Conservation (phyloP, 2,113 vertebrate species). For the Phrynosoma blainvillii region DNA sequence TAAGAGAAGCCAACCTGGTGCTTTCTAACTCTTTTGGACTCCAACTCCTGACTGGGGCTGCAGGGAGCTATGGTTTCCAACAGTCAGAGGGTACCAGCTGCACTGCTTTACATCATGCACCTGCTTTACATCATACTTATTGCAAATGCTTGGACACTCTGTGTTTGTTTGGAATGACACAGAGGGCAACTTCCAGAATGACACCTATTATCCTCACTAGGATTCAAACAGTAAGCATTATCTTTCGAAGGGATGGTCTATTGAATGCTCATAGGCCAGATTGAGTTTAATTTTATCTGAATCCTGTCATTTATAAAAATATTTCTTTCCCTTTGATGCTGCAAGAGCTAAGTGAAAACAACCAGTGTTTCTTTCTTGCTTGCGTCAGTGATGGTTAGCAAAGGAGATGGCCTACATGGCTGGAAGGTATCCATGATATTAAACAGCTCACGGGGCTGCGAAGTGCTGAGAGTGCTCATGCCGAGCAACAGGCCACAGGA, state of each 20-base stretch:
- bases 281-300: slow-evolving; percentile 81
- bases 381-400: slow-evolving; percentile 66
- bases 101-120: too few relatives aligned
- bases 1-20: too few relatives aligned
- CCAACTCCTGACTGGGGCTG: too few relatives aligned
- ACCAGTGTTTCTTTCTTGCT: slow-evolving; percentile 60
- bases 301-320: slow-evolving; percentile 59
- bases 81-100: too few relatives aligned
- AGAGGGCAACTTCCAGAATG: slow-evolving; percentile 25
- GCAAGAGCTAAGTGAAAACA: slow-evolving; percentile 71
- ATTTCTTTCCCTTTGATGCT: slow-evolving; percentile 73
- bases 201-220: slow-evolving; percentile 18
- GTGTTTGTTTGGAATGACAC: slow-evolving; percentile 29
- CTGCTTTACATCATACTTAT: background rate
- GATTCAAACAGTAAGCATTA: slow-evolving; percentile 51
- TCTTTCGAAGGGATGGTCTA: slow-evolving; percentile 43
- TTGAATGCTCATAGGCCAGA: slow-evolving; percentile 73
- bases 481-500: slow-evolving; percentile 93
- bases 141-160: background rate
- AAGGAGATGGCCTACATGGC: slow-evolving; percentile 79
- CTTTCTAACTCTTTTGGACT: too few relatives aligned
- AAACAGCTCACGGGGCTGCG: slow-evolving; percentile 88
- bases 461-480: slow-evolving; percentile 89
- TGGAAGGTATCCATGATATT: slow-evolving; percentile 86
- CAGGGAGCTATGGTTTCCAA: too few relatives aligned